Evolutionary conservation across 1,140 invertebrate species (phyloP).

Genomic region (Temnothorax longispinosus): DNA sequence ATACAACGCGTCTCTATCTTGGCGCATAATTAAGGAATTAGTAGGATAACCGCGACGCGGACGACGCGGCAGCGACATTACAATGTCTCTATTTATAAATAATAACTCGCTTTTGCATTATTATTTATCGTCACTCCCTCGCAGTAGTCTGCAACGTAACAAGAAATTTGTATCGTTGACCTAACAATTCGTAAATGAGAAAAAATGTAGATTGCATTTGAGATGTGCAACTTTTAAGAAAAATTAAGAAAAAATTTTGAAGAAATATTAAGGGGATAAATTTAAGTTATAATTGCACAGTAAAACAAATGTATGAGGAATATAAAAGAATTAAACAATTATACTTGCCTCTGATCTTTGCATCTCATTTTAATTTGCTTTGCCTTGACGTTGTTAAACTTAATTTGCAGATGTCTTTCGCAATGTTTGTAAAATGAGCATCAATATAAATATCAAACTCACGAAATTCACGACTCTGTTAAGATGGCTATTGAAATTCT

Average conservation of each 20-base stretch:
- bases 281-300: not conserved
- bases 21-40: constrained; percentile 26
- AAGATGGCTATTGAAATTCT: not conserved
- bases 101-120: constrained; percentile 18
- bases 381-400: not conserved
- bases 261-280: not conserved
- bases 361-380: not conserved
- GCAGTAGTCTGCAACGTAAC: not conserved
- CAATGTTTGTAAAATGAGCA: not conserved
- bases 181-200: not conserved
- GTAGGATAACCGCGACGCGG: not conserved
- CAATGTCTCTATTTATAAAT: constrained; percentile 30
- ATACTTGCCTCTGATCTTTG: not conserved
- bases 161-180: not conserved
- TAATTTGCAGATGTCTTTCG: not conserved
- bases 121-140: not conserved
- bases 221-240: not conserved
- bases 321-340: not conserved
- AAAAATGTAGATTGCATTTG: too few species aligned
- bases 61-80: not conserved
- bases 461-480: constrained; percentile 1
- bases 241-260: not conserved
- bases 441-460: constrained; percentile 11
- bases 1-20: constrained; percentile 50
- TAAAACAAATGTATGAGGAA: not conserved